A percentile compares a stretch with the other conserved stretches of the same genome.
phyloP scores from a whole-genome alignment of 2,888 invertebrate genomes.

The Romanomermis culicivorax region DNA sequence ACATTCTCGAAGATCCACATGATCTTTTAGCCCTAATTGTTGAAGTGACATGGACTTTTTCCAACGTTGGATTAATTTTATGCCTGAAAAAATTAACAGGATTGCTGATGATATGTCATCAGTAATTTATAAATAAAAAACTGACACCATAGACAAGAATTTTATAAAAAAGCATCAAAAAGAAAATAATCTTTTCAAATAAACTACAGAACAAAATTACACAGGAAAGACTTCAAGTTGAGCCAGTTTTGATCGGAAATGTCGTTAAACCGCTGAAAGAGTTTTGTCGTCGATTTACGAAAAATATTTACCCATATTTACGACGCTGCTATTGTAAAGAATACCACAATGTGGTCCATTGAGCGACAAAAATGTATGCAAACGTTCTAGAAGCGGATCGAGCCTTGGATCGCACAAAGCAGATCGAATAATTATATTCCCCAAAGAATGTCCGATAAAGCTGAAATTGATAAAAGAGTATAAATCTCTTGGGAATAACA shows the following conservation, averaged over 20 bases:
- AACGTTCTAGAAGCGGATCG: conserved; percentile 46
- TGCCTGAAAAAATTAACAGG: conserved; percentile 42
- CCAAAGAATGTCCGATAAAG: conserved; percentile 84
- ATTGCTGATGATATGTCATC: too few species aligned
- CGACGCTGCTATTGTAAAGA: conserved; percentile 76
- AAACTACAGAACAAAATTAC: too few species aligned
- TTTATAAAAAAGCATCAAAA: too few species aligned
- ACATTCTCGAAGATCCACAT: conserved; percentile 56
- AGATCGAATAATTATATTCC: conserved; percentile 82
- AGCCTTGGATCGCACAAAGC: conserved; percentile 68
- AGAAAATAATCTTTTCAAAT: too few species aligned
- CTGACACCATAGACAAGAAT: too few species aligned
- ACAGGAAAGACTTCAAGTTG: too few species aligned
- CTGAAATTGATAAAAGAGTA: conserved; percentile 37
- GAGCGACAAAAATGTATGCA: conserved; percentile 81
- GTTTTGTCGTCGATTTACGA: too few species aligned
- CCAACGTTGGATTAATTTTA: conserved; percentile 99
- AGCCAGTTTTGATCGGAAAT: too few species aligned
- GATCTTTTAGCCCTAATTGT: conserved; percentile 69
- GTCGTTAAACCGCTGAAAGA: too few species aligned
- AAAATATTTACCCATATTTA: conserved; percentile 92
- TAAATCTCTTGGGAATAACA: conserved; percentile 8
- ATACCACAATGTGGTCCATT: conserved; percentile 92
- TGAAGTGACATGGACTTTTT: conserved; percentile 82
- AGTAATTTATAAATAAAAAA: conserved; percentile 3